Evolutionary conservation across 2,797 vertebrate genomes (phyloP), one percentile per base, ranked within the genome.

Genomic region (Sandelia bainsii): DNA sequence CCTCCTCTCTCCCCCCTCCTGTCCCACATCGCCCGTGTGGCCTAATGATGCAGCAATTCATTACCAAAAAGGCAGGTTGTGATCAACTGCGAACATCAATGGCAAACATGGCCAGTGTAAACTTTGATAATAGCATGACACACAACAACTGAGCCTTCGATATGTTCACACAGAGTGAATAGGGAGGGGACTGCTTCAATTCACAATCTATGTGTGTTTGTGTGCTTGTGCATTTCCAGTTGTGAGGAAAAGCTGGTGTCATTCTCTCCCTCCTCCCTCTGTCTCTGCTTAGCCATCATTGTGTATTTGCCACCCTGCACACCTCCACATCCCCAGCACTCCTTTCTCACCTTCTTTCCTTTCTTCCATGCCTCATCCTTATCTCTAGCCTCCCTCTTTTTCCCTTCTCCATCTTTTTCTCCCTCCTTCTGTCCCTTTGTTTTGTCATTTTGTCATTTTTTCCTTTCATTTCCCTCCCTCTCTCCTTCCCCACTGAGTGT

Each of bases 41-140:
- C 29, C 8, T 66, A 66, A 25, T 73, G 71, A 50, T 57, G 53
- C 71, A 22, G 72, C 67, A 20, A 29, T 54, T 77, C 56, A 81
- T 78, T 85, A 72, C 75, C 54, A 56, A 74, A 65, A 77, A 81
- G 25, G 44, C 66, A 49, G 54, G 65, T 74, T 69, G 59, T 58
- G 79, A 60, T 71, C 42, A 51, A 71, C 17, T 32, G 1, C 16
- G 0, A 45, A 64, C 49, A 67, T 74, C 54, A 53, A 48, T 59
- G 61, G 40, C 45, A 59, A 49, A 73, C 49, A 64, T 27, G 2
- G 1, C 1, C 23, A 4, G 7, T 25, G 57, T 66, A 32, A 72
- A 74, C 76, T 69, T 29, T 68, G 72, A 75, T 76, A 76, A 62
- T 62, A 16, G 20, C 0, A 3, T 12, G 14, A 7, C 17, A 42